Evolutionary conservation across 2,797 vertebrate species (phyloP).

Genomic region (Sylvia borin): DNA sequence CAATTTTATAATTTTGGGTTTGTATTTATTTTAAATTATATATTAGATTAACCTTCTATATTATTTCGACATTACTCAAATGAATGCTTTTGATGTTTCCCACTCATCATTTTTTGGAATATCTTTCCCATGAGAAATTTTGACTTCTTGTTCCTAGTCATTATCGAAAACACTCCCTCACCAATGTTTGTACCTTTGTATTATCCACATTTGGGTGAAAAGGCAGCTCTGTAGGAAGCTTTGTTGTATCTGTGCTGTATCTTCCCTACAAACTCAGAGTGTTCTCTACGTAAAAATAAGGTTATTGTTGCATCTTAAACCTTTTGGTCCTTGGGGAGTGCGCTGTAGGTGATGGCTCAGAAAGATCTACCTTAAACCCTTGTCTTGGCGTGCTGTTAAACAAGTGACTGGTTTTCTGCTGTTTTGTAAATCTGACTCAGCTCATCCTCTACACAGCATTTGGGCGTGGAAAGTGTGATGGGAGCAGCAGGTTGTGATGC

Average conservation of each 20-base stretch:
- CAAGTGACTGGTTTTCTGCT: background rate
- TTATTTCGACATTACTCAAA: constrained; percentile 7
- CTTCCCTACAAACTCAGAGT: background rate
- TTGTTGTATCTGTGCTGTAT: background rate
- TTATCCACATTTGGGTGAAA: background rate
- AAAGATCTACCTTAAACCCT: background rate
- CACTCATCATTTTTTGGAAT: background rate
- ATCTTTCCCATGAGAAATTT: constrained; percentile 10
- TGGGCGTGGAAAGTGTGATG: background rate
- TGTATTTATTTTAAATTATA: constrained; percentile 44
- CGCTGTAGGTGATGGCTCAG: background rate
- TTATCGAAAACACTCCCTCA: background rate
- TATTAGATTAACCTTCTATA: constrained; percentile 20
- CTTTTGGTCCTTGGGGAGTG: background rate
- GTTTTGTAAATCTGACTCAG: background rate
- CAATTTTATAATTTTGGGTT: background rate
- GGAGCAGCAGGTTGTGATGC: background rate
- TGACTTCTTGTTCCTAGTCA: background rate
- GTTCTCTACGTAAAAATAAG: background rate
- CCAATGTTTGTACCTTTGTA: background rate
- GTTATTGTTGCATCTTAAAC: background rate
- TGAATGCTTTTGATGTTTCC: constrained; percentile 15
- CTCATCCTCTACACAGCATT: background rate
- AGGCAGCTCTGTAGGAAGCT: background rate
- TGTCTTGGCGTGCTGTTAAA: background rate